Percentiles rank a stretch among this genome's conserved stretches.
Evolutionary conservation across 2,113 vertebrate species (phyloP).

Genomic region (Meriones unguiculatus): DNA sequence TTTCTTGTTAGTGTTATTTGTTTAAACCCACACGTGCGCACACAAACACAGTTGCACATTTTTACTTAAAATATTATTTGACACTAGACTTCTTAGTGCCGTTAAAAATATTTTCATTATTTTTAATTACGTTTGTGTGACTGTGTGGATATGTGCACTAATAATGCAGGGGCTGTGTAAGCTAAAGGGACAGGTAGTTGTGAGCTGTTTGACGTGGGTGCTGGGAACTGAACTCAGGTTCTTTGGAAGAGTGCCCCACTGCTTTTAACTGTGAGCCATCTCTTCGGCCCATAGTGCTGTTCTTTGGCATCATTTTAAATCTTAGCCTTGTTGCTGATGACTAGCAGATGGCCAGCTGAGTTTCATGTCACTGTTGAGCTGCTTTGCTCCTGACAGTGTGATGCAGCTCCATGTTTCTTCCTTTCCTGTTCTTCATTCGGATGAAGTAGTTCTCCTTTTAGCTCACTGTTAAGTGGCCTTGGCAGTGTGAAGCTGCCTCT

Average conservation of each 20-base stretch:
- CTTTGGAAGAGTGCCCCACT: background rate
- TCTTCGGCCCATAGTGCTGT: background rate
- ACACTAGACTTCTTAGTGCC: background rate
- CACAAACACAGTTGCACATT: background rate
- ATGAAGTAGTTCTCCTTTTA: background rate
- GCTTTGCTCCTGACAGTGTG: background rate
- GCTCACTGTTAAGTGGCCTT: rapidly evolving
- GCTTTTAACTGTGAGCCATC: background rate
- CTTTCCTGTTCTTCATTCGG: background rate
- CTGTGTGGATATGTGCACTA: background rate
- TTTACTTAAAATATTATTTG: background rate
- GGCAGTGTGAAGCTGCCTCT: rapidly evolving
- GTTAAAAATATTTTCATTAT: background rate
- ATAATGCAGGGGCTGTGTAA: background rate
- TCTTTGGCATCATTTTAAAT: background rate
- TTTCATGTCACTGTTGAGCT: background rate
- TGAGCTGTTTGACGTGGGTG: background rate
- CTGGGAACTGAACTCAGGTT: background rate
- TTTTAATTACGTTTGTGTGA: background rate
- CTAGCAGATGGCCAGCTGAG: no score
- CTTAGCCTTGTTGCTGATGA: background rate
- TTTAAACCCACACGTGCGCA: background rate
- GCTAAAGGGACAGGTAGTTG: background rate
- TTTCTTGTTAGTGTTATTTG: background rate
- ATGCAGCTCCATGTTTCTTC: background rate